Evolutionary conservation across 2,888 invertebrate species (phyloP), one percentile per base, ranked within the genome.

Genomic region (Agrotis puta): DNA sequence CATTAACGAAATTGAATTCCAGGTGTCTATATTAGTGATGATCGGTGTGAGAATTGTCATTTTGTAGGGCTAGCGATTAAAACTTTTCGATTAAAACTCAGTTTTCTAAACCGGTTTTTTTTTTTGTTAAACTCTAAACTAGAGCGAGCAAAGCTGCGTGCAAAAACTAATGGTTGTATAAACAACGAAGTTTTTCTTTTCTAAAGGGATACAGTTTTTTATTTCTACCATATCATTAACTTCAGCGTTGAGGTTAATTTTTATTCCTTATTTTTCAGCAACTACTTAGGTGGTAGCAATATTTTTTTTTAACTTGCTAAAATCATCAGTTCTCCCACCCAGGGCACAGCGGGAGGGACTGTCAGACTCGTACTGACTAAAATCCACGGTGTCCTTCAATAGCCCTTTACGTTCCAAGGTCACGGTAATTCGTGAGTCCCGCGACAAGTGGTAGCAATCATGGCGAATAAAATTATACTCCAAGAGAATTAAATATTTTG

Each of bases 1-100:
- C 70, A 69, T 79, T 76, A 77, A 84, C 81, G 80, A 70, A 78
- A 78, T 77, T 57, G 13, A 80, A 83, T 58, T 71, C 51, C 64
- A 48, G 39, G 39, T 24, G 51, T 72, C 57, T 65, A 58, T 65
- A 64, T 65, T 83, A 72, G 63, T 69, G 48, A 70, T 67, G 45
- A 43, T 57, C 20, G 45, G 68, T 67, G 64, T 24, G 69, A 43
- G 47, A 76, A 51, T 82, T 63, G 72, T 75, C 65, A 75, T 73
- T 69, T 56, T 43, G 27, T 48, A 64, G 24, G 27, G 22, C 1
- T 5, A 20, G 22, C 5, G 22, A 18, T n/a, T 4, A 27, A 13
- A 47, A n/a, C n/a, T n/a, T n/a, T 4, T 18, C n/a, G 6, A 53
- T 53, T 6, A 20, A 20, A 20, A 18, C 13, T 7, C 27, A 16